Conservation (phyloP, 2,113 vertebrate genomes). For the Cyanoramphus novaezelandiae region DNA sequence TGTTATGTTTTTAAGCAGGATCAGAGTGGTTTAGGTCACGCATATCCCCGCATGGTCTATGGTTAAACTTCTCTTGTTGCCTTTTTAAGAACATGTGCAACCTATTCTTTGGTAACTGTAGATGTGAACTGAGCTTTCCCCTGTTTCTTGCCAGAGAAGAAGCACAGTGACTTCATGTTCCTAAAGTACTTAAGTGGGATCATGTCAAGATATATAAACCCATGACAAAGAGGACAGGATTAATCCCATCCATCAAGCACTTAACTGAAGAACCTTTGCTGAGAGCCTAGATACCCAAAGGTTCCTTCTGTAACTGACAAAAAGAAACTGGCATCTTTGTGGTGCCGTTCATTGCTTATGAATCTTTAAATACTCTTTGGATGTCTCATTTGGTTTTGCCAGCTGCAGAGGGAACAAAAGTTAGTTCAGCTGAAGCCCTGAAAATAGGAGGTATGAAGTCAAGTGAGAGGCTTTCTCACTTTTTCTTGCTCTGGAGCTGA, state of each 20-base stretch:
- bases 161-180: not conserved
- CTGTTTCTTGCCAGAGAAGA: not conserved
- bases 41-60: not conserved
- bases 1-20: not conserved
- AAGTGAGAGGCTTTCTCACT: not conserved
- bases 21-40: not conserved
- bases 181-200: not conserved
- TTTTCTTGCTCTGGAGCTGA: not conserved
- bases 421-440: not conserved
- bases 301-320: not conserved
- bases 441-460: not conserved
- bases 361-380: not conserved
- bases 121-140: not conserved
- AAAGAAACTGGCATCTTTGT: not conserved
- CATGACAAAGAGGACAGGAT: not conserved
- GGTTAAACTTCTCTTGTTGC: not conserved
- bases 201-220: not conserved
- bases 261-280: not conserved
- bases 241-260: not conserved
- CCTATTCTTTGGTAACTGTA: not conserved
- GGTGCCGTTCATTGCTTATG: not conserved
- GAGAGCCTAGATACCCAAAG: not conserved
- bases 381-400: not conserved
- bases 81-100: not conserved
- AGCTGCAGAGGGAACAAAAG: not conserved